phyloP scores from a whole-genome alignment of 2,113 vertebrate genomes.

The Ivindomyrus marchei region DNA sequence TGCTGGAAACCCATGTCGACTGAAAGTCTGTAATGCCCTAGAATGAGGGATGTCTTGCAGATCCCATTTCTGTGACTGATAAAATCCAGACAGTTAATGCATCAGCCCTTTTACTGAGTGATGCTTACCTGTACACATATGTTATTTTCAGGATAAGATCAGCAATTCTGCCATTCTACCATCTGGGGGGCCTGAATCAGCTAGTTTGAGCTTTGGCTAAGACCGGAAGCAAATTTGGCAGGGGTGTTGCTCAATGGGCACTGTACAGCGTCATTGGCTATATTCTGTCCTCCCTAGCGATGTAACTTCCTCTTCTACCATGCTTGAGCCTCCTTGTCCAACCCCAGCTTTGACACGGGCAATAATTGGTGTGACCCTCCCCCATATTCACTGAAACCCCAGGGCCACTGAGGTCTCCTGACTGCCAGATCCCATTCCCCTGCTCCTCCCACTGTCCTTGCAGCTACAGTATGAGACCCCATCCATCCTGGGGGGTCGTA shows the following conservation, averaged over 20 bases:
- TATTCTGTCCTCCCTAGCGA: neutral
- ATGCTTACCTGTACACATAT: slow-evolving; percentile 49
- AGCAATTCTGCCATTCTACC: slow-evolving; percentile 42
- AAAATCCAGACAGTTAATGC: slow-evolving; percentile 45
- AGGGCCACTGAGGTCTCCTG: neutral
- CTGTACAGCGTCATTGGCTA: neutral
- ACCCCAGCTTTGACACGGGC: neutral
- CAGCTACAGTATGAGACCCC: neutral
- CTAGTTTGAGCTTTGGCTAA: neutral
- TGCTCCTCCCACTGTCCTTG: neutral
- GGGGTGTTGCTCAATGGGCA: neutral
- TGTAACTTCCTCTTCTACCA: neutral
- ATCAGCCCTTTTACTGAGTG: slow-evolving; percentile 35
- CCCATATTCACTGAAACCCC: neutral
- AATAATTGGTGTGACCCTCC: neutral
- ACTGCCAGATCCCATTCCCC: neutral
- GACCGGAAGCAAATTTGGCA: neutral
- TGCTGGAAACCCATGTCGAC: neutral
- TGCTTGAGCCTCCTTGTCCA: neutral
- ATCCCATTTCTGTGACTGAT: slow-evolving; percentile 33
- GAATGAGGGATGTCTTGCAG: slow-evolving; percentile 26
- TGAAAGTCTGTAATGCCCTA: slow-evolving; percentile 23
- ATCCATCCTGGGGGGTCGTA: neutral
- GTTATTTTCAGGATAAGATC: slow-evolving; percentile 43
- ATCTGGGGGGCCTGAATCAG: slow-evolving; percentile 19